phyloP scores from a whole-genome alignment of 2,797 vertebrate genomes.

The Mormyrops boulengeri region DNA sequence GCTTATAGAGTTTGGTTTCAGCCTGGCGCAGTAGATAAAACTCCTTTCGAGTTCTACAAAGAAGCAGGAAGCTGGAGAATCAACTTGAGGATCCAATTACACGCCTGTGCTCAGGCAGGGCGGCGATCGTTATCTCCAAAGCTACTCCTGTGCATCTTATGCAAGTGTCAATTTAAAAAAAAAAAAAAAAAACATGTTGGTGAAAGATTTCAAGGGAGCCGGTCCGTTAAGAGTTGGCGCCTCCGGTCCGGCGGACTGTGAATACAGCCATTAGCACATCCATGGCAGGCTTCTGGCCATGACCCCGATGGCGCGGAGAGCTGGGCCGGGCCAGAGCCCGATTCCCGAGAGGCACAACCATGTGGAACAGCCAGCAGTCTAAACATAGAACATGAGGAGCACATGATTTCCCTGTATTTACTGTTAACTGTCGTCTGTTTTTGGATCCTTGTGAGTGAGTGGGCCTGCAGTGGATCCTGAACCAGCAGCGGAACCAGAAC shows the following conservation, averaged over 20 bases:
- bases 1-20: neutral
- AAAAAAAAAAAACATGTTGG: neutral
- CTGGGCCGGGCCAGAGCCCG: neutral
- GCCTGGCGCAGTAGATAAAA: neutral
- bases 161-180: neutral
- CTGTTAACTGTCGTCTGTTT: neutral
- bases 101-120: neutral
- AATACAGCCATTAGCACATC: neutral
- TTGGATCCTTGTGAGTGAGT: neutral
- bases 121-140: neutral
- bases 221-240: no score
- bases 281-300: neutral
- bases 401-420: neutral
- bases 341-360: neutral
- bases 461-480: neutral
- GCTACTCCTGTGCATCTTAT: neutral
- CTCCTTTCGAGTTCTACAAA: neutral
- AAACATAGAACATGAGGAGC: neutral
- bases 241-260: neutral
- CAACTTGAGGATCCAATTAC: conserved; percentile 1
- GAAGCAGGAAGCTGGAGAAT: neutral
- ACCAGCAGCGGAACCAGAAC: neutral
- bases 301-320: neutral
- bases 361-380: neutral
- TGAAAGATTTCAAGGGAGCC: neutral